Conservation (phyloP, 2,888 invertebrate species). For the Drosophila differens region DNA sequence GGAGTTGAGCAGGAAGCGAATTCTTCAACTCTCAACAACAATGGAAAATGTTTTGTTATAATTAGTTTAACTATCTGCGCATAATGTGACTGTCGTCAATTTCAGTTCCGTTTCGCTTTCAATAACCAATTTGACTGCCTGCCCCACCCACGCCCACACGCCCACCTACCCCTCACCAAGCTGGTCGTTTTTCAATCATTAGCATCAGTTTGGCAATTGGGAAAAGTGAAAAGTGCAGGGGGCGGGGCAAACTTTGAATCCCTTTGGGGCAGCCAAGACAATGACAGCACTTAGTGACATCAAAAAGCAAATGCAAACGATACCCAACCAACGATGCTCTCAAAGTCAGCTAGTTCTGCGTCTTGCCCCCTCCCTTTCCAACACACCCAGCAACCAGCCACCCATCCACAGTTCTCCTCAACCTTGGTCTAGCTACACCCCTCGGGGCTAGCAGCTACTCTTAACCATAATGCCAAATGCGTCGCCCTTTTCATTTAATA, state of each 20-base stretch:
- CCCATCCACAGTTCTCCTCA: too few relatives aligned
- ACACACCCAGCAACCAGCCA: too few relatives aligned
- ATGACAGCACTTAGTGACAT: constrained; percentile 73
- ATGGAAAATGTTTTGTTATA: constrained; percentile 8
- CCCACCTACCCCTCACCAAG: neutral
- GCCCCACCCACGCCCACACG: neutral
- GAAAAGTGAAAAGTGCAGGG: constrained; percentile 19
- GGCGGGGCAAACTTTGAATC: constrained; percentile 1
- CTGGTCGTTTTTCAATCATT: constrained; percentile 24
- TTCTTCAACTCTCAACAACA: neutral
- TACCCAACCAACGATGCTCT: constrained; percentile 17
- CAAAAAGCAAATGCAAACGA: constrained; percentile 62
- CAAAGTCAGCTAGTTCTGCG: constrained; percentile 39
- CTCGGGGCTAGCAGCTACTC: constrained; percentile 14
- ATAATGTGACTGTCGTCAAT: constrained; percentile 15
- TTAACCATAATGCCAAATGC: constrained; percentile 52
- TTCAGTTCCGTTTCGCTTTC: constrained; percentile 4
- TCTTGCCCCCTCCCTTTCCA: neutral
- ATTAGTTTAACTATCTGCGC: constrained; percentile 25
- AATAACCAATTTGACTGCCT: constrained; percentile 32
- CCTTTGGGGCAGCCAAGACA: constrained; percentile 64
- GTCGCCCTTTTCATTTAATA: constrained; percentile 72
- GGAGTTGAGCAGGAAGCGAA: neutral
- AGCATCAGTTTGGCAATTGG: constrained; percentile 24
- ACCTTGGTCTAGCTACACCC: neutral